phyloP scores from a whole-genome alignment of 2,113 vertebrate species.

The Stercorarius parasiticus region DNA sequence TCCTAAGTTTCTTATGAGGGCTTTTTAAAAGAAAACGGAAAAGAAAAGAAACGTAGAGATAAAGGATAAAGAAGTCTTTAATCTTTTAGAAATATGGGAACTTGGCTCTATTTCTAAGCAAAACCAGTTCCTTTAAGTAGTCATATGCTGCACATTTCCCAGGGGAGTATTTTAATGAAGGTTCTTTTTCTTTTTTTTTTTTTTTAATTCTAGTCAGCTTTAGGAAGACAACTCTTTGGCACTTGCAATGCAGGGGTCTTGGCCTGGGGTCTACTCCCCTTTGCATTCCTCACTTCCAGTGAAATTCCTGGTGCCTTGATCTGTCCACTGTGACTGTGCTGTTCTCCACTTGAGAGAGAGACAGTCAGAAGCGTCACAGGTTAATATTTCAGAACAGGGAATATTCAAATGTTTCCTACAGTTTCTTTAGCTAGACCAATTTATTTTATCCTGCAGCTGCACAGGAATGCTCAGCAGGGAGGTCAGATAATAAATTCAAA shows the following conservation, averaged over 20 bases:
- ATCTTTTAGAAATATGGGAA: conserved; percentile 32
- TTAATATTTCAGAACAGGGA: conserved; percentile 29
- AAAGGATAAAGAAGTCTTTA: conserved; percentile 25
- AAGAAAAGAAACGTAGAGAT: neutral
- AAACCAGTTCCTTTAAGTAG: conserved; percentile 32
- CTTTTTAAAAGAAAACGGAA: conserved; percentile 9
- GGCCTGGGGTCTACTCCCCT: neutral
- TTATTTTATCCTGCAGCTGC: conserved; percentile 62
- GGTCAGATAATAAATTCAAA: conserved; percentile 63
- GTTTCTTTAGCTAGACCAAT: conserved; percentile 44
- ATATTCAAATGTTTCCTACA: conserved; percentile 50
- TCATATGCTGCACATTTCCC: neutral
- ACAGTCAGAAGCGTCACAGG: neutral
- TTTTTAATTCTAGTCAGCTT: neutral
- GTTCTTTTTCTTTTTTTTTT: neutral
- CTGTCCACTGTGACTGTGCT: neutral
- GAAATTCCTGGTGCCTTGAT: neutral
- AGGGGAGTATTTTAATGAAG: conserved; percentile 46
- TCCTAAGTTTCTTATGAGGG: neutral
- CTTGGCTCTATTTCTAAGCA: conserved; percentile 59
- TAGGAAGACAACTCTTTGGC: neutral
- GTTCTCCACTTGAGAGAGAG: neutral
- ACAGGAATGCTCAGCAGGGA: conserved; percentile 53
- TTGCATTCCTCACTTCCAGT: neutral
- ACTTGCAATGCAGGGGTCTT: neutral